Evolutionary conservation across 2,888 invertebrate genomes (phyloP).

Genomic region (Eupithecia pulchellata): DNA sequence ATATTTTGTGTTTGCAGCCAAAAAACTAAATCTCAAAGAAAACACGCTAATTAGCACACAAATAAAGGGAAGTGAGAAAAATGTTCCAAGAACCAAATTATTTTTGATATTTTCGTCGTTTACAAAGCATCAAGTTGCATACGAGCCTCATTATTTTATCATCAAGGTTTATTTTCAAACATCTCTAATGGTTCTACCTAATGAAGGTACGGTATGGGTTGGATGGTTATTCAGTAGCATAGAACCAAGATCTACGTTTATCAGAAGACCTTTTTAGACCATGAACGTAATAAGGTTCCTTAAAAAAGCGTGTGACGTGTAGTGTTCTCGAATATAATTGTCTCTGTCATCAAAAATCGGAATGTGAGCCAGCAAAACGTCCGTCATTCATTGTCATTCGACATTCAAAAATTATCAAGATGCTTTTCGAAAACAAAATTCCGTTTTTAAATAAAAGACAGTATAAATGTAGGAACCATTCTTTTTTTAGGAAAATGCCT

Average conservation of each 20-base stretch:
- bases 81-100: constrained; percentile 63
- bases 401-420: background rate
- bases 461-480: no score
- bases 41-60: constrained; percentile 7
- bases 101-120: constrained; percentile 53
- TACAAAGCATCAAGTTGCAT: constrained; percentile 56
- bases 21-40: background rate
- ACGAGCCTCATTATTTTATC: constrained; percentile 68
- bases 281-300: no score
- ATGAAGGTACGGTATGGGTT: background rate
- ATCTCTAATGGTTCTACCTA: background rate
- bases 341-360: no score
- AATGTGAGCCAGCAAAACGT: background rate
- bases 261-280: no score
- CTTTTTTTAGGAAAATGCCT: no score
- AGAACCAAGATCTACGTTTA: no score
- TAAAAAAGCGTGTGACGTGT: background rate
- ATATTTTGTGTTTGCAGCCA: background rate
- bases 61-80: constrained; percentile 33
- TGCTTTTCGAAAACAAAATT: no score
- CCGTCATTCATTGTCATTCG: background rate
- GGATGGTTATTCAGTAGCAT: background rate
- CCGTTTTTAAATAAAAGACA: background rate
- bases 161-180: constrained; percentile 62
- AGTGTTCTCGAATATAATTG: no score